phyloP scores from a whole-genome alignment of 2,888 invertebrate genomes.

The Nesidiocoris tenuis region DNA sequence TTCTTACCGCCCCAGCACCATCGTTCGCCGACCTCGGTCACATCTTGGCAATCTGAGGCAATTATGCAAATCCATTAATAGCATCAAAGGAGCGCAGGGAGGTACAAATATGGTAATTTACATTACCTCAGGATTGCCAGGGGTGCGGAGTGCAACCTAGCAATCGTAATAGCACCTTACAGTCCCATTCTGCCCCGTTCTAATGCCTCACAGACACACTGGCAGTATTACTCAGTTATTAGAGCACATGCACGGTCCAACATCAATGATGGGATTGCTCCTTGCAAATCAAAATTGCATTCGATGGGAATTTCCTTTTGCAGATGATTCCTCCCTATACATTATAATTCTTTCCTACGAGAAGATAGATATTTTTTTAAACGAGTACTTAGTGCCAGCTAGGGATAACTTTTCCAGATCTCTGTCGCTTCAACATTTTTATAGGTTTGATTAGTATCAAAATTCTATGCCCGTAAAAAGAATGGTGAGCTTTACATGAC shows the following conservation, averaged over 20 bases:
- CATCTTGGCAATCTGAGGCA: constrained; percentile 13
- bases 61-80: constrained; percentile 34
- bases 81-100: constrained; percentile 22
- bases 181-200: background rate
- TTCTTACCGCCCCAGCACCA: background rate
- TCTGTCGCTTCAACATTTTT: too few relatives aligned
- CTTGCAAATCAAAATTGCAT: background rate
- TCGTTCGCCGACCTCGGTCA: background rate
- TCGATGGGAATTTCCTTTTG: too few relatives aligned
- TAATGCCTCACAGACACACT: background rate
- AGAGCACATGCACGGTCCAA: background rate
- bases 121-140: constrained; percentile 12
- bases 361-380: too few relatives aligned
- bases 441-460: too few relatives aligned
- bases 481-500: too few relatives aligned
- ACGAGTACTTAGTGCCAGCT: too few relatives aligned
- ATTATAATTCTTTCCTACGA: too few relatives aligned
- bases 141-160: background rate
- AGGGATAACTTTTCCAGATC: too few relatives aligned
- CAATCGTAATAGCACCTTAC: background rate
- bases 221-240: background rate
- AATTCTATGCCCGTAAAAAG: too few relatives aligned
- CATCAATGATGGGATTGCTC: background rate
- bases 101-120: constrained; percentile 20
- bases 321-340: too few relatives aligned